Percentiles rank a stretch among this genome's conserved stretches.
Conservation (phyloP, 1,140 invertebrate genomes). For the Rhopalosiphum maidis region DNA sequence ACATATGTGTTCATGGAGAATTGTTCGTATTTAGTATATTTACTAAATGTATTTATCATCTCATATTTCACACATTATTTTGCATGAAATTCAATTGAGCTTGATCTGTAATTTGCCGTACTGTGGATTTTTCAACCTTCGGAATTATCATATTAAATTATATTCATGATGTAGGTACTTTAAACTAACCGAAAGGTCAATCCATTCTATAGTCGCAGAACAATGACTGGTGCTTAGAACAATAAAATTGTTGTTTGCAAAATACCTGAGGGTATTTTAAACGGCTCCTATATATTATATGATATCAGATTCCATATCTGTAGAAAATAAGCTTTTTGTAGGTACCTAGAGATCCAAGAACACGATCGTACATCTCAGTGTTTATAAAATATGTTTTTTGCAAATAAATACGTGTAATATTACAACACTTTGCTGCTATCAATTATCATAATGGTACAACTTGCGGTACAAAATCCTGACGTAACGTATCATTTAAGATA, state of each 20-base stretch:
- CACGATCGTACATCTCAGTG: background rate
- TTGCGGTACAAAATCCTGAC: background rate
- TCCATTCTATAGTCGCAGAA: constrained; percentile 15
- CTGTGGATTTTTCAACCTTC: constrained; percentile 3
- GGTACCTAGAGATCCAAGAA: background rate
- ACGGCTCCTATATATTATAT: background rate
- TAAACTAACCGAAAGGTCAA: constrained; percentile 29
- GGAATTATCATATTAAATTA: constrained; percentile 28
- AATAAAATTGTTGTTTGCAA: constrained; percentile 21
- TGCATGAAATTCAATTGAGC: background rate
- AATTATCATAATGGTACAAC: background rate
- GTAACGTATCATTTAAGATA: background rate
- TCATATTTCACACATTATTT: constrained; percentile 15
- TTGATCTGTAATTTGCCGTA: background rate
- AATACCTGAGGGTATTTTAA: background rate
- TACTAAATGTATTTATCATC: background rate
- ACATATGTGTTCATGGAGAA: background rate
- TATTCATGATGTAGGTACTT: constrained; percentile 20
- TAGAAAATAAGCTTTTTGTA: background rate
- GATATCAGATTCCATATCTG: background rate
- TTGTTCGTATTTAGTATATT: background rate
- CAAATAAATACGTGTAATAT: background rate
- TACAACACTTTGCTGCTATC: background rate
- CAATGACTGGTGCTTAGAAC: constrained; percentile 27
- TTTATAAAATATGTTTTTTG: background rate